phyloP scores from a whole-genome alignment of 2,113 vertebrate species.

The Paramisgurnus dabryanus region DNA sequence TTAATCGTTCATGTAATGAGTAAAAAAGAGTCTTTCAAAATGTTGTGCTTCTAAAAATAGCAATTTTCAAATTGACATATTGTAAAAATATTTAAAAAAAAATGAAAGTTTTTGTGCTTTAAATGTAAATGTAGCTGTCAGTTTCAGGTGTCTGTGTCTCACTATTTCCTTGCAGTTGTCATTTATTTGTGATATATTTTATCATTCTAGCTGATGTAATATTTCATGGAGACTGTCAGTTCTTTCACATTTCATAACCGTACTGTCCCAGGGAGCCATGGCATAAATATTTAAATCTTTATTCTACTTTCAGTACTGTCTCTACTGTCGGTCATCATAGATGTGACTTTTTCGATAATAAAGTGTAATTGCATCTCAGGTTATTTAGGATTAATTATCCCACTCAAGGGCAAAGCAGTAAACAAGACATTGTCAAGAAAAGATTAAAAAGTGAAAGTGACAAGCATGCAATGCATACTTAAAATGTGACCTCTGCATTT shows the following conservation, averaged over 20 bases:
- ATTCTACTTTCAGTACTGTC: not conserved
- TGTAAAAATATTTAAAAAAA: too few relatives aligned
- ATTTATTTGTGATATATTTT: not conserved
- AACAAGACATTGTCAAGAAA: conserved; percentile 31
- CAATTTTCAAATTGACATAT: too few relatives aligned
- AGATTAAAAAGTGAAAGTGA: not conserved
- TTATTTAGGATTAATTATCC: conserved; percentile 45
- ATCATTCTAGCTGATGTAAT: conserved; percentile 1
- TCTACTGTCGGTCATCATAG: conserved; percentile 17
- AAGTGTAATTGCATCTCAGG: conserved; percentile 25
- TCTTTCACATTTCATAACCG: conserved; percentile 24
- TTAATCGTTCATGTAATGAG: too few relatives aligned
- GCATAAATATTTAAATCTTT: conserved; percentile 27
- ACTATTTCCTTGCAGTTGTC: not conserved
- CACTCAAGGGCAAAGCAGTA: conserved; percentile 47
- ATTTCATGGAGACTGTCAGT: conserved; percentile 3
- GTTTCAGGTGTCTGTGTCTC: not conserved
- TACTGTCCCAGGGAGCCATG: conserved; percentile 15
- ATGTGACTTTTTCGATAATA: conserved; percentile 14
- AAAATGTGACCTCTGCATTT: too few relatives aligned
- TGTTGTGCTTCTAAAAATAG: too few relatives aligned
- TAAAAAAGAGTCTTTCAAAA: too few relatives aligned
- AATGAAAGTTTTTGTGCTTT: too few relatives aligned
- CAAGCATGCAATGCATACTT: too few relatives aligned
- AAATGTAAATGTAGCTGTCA: too few relatives aligned